Conservation (phyloP, 2,797 vertebrate genomes). For the Acanthurus leucopareius region DNA sequence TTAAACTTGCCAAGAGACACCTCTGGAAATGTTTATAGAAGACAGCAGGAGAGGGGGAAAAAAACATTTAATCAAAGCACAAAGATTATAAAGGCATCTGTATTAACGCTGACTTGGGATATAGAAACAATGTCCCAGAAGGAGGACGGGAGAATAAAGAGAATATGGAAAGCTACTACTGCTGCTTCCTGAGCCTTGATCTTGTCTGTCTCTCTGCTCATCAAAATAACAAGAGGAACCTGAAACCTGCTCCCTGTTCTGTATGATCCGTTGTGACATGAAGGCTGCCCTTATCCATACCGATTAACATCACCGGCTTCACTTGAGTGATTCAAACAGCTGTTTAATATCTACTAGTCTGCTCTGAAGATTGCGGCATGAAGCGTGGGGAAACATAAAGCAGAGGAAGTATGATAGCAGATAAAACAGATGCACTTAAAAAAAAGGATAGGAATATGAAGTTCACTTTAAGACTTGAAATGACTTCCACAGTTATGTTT, state of each 20-base stretch:
- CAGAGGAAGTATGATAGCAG: slow-evolving; percentile 26
- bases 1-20: slow-evolving; percentile 23
- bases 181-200: slow-evolving; percentile 53
- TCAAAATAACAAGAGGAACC: slow-evolving; percentile 63
- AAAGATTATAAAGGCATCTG: slow-evolving; percentile 40
- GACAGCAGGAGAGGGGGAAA: neutral
- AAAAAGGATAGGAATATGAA: neutral
- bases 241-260: slow-evolving; percentile 67
- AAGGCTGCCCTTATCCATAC: slow-evolving; percentile 77
- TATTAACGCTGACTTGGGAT: slow-evolving; percentile 39
- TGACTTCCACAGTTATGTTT: neutral
- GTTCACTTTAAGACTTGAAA: slow-evolving; percentile 1
- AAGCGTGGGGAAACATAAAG: slow-evolving; percentile 13
- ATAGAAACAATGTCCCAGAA: slow-evolving; percentile 41
- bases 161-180: slow-evolving; percentile 14
- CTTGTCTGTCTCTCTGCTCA: slow-evolving; percentile 36
- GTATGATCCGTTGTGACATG: slow-evolving; percentile 72
- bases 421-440: slow-evolving; percentile 11
- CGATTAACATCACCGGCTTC: slow-evolving; percentile 72
- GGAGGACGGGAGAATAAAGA: slow-evolving; percentile 27
- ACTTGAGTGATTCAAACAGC: slow-evolving; percentile 60
- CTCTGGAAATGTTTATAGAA: slow-evolving; percentile 22
- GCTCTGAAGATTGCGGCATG: slow-evolving; percentile 34
- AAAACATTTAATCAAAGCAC: slow-evolving; percentile 15
- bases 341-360: slow-evolving; percentile 56